These are phyloP conservation scores for Aphodius granarius DNA, from an alignment of 2,888 invertebrate genomes.

Conservation along the genomic window DNA sequence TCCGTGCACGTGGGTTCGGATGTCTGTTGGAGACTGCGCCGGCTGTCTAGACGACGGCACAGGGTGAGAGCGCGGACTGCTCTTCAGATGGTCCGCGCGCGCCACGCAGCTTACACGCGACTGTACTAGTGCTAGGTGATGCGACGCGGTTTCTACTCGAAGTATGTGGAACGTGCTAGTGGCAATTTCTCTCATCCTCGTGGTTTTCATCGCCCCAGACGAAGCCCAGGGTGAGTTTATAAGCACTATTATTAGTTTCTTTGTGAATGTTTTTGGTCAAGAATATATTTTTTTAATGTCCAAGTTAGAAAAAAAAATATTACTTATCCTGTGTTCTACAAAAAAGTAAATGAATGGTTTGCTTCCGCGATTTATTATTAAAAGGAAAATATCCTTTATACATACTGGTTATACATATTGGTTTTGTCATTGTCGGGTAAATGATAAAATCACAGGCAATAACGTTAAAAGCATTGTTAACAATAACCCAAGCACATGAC, in stretches of 20 bases:
- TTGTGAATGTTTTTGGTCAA: no score
- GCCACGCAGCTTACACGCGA: neutral
- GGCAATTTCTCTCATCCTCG: slow-evolving; percentile 39
- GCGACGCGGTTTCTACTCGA: slow-evolving; percentile 42
- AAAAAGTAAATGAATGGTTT: no score
- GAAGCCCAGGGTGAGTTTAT: slow-evolving; percentile 39
- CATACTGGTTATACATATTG: no score
- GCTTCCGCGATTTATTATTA: no score
- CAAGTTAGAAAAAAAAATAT: no score
- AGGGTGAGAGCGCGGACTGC: neutral
- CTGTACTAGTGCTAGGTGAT: slow-evolving; percentile 36
- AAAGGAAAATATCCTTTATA: no score
- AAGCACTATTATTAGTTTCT: no score
- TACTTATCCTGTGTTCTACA: no score
- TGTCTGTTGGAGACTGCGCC: neutral
- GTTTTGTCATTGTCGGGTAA: no score
- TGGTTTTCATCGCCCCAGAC: slow-evolving; percentile 28
- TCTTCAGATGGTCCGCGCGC: slow-evolving; percentile 36
- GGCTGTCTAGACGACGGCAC: slow-evolving; percentile 17
- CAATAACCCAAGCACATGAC: no score
- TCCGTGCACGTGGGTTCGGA: neutral
- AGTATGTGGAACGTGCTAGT: slow-evolving; percentile 44
- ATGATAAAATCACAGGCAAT: no score
- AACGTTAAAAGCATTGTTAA: no score
- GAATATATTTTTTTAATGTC: neutral